phyloP scores from a whole-genome alignment of 2,113 vertebrate species.

The Collichthys lucidus region DNA sequence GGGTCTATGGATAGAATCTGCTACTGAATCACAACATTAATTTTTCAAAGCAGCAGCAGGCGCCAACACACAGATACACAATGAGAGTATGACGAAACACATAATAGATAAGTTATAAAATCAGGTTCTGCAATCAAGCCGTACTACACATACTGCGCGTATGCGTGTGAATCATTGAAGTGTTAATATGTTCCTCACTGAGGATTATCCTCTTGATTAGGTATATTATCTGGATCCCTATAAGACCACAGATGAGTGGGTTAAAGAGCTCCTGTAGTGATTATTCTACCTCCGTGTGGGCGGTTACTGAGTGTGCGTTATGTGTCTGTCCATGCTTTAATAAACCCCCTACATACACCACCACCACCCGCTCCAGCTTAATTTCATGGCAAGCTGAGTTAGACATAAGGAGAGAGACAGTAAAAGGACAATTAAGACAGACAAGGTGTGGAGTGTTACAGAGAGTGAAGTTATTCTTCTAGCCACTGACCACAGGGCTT shows the following conservation, averaged over 20 bases:
- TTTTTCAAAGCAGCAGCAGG: slow-evolving; percentile 55
- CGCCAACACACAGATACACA: slow-evolving; percentile 35
- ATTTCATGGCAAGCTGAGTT: slow-evolving; percentile 33
- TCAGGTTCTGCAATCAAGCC: slow-evolving; percentile 45
- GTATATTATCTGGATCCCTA: slow-evolving; percentile 69
- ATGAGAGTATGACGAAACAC: slow-evolving; percentile 34
- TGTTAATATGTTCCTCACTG: slow-evolving; percentile 56
- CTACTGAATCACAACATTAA: slow-evolving; percentile 57
- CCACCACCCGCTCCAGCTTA: slow-evolving; percentile 11
- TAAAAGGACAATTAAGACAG: slow-evolving; percentile 2
- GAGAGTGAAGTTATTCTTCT: background rate
- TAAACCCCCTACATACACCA: slow-evolving; percentile 15
- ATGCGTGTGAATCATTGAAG: slow-evolving; percentile 35
- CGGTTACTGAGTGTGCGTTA: slow-evolving; percentile 23
- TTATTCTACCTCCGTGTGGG: slow-evolving; percentile 67
- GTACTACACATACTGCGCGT: background rate
- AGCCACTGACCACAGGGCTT: background rate
- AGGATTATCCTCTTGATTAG: slow-evolving; percentile 78
- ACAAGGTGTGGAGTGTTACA: background rate
- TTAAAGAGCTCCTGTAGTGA: slow-evolving; percentile 74
- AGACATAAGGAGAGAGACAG: slow-evolving; percentile 35
- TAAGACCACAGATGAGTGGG: slow-evolving; percentile 74
- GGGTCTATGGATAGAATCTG: slow-evolving; percentile 45
- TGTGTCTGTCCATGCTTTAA: slow-evolving; percentile 39
- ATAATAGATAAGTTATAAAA: slow-evolving; percentile 39